Percentiles rank a stretch among this genome's conserved stretches.
Evolutionary conservation across 1,140 invertebrate species (phyloP).

Genomic region (Drosophila burlai): DNA sequence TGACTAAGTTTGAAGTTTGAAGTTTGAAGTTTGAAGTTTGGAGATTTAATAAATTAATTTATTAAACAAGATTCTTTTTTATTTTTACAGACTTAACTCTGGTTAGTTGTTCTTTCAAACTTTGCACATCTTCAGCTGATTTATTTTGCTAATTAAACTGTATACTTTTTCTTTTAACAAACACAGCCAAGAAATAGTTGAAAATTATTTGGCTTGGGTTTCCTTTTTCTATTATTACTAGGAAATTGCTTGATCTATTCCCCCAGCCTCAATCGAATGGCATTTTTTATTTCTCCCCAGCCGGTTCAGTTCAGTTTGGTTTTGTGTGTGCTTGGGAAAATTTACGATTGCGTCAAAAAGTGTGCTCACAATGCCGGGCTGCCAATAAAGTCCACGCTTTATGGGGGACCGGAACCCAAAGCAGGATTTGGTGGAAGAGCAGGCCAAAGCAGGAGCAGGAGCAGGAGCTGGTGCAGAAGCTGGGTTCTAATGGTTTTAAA

Average conservation of each 20-base stretch:
- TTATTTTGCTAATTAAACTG: not conserved
- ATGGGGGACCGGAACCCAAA: slow-evolving; percentile 8
- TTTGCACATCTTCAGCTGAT: not conserved
- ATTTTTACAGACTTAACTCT: not conserved
- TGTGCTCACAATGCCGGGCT: slow-evolving; percentile 9
- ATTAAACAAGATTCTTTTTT: not conserved
- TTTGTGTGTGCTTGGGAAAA: slow-evolving; percentile 2
- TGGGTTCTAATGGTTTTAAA: slow-evolving; percentile 26
- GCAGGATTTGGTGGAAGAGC: slow-evolving; percentile 18
- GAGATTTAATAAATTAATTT: not conserved
- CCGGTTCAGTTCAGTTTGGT: not conserved
- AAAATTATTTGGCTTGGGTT: not conserved
- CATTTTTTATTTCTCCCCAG: slow-evolving; percentile 42
- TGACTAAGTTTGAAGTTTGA: too few relatives aligned
- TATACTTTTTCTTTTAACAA: not conserved
- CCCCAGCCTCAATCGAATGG: slow-evolving; percentile 19
- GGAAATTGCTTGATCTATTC: slow-evolving; percentile 14
- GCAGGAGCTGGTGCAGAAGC: not conserved
- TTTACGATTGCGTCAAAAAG: slow-evolving; percentile 46
- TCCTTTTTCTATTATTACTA: slow-evolving; percentile 2
- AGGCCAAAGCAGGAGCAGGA: not conserved
- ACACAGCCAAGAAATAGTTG: not conserved
- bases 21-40: not conserved
- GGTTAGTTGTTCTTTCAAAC: not conserved
- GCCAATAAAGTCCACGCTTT: slow-evolving; percentile 41